Percentiles rank a stretch among this genome's conserved stretches.
Evolutionary conservation across 2,113 vertebrate species (phyloP).

Genomic region (Rhinolophus ferrumequinum): DNA sequence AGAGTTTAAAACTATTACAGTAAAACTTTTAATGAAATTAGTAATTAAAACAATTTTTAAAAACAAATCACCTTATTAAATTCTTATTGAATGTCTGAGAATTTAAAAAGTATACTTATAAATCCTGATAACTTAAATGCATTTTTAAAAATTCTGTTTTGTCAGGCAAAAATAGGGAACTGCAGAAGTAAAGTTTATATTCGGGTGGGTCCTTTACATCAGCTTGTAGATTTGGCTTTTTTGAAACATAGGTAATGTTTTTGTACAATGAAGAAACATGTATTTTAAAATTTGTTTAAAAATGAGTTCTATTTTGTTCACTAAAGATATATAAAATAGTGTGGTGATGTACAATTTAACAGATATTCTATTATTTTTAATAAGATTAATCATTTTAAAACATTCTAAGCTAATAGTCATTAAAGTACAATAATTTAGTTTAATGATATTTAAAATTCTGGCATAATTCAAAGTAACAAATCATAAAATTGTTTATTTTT

Average conservation of each 20-base stretch:
- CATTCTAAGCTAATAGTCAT: constrained; percentile 38
- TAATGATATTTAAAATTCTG: constrained; percentile 60
- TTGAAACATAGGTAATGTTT: constrained; percentile 51
- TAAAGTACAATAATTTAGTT: constrained; percentile 32
- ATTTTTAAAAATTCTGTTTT: constrained; percentile 41
- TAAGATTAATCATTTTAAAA: constrained; percentile 60
- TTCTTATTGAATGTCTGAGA: background rate
- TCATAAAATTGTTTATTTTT: constrained; percentile 67
- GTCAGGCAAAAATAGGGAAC: background rate
- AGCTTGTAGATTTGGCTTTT: constrained; percentile 24
- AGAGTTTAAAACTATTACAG: constrained; percentile 29
- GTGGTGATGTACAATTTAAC: constrained; percentile 40
- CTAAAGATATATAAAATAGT: constrained; percentile 19
- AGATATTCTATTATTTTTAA: constrained; percentile 38
- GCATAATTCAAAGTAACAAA: constrained; percentile 44
- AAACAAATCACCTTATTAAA: constrained; percentile 5
- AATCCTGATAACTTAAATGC: background rate
- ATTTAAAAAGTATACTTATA: constrained; percentile 10
- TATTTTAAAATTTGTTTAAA: constrained; percentile 61
- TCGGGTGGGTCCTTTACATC: background rate
- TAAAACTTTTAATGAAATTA: constrained; percentile 47
- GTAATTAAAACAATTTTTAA: constrained; percentile 55
- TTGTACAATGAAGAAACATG: constrained; percentile 21
- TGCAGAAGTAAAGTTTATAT: constrained; percentile 20
- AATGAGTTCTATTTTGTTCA: constrained; percentile 18